Conservation (phyloP, 2,113 vertebrate genomes). For the Bujurquina vittata region DNA sequence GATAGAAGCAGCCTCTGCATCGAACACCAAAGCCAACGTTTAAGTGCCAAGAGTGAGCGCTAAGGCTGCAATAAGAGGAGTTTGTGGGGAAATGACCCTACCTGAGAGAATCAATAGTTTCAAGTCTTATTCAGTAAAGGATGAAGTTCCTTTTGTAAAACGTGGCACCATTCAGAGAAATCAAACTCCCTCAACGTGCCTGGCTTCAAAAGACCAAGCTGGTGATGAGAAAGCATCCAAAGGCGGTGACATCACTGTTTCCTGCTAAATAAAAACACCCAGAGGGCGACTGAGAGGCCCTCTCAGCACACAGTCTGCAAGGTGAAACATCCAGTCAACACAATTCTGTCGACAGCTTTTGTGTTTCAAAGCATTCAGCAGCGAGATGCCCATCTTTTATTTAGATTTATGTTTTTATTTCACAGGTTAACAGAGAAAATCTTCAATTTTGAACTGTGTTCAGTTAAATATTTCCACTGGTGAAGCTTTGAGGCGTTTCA, state of each 20-base stretch:
- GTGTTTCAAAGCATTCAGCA: accelerated
- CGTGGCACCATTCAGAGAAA: accelerated
- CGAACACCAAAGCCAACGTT: too few species aligned
- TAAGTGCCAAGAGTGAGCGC: too few species aligned
- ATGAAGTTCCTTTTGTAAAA: neutral
- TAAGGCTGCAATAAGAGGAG: neutral
- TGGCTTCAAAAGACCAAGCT: neutral
- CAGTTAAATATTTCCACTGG: neutral
- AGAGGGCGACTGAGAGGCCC: neutral
- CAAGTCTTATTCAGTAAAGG: neutral
- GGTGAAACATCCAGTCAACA: neutral
- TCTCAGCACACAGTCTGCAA: neutral
- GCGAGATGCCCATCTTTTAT: neutral
- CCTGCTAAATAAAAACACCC: neutral
- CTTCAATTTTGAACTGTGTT: neutral
- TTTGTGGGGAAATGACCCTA: neutral
- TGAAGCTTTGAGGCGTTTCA: accelerated
- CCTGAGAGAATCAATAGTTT: neutral
- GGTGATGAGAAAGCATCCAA: too few species aligned
- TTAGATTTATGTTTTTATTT: neutral
- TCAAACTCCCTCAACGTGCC: neutral
- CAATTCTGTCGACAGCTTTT: neutral
- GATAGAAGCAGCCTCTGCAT: too few species aligned
- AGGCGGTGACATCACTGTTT: too few species aligned
- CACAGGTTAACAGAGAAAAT: neutral